Evolutionary conservation across 2,797 vertebrate species (phyloP).

Genomic region (Manis crassicaudata): DNA sequence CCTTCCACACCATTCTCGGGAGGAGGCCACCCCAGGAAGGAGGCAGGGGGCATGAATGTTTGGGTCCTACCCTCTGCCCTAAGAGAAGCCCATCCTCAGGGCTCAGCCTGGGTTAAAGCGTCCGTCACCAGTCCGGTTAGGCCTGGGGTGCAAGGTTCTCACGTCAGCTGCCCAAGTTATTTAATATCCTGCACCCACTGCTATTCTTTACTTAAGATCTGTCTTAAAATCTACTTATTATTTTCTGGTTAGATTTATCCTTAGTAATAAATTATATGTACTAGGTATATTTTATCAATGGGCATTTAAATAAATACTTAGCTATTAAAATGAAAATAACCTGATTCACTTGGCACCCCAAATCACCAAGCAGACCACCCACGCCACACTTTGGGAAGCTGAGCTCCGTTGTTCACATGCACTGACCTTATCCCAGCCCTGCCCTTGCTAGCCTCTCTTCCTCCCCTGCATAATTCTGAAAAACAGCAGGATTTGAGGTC

Average conservation of each 20-base stretch:
- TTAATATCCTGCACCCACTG: neutral
- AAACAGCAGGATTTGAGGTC: neutral
- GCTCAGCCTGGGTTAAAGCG: neutral
- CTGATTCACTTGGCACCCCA: neutral
- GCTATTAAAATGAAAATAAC: neutral
- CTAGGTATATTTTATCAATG: neutral
- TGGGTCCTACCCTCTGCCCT: neutral
- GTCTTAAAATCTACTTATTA: neutral
- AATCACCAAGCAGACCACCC: neutral
- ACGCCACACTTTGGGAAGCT: neutral
- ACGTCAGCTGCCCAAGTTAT: neutral
- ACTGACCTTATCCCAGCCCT: neutral
- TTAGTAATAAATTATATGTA: neutral
- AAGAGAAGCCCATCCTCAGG: neutral
- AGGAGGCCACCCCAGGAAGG: neutral
- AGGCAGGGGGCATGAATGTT: neutral
- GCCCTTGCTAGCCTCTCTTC: neutral
- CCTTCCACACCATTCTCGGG: neutral
- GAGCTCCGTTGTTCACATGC: neutral
- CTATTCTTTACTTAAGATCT: neutral
- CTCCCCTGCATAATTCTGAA: neutral
- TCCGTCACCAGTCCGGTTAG: neutral
- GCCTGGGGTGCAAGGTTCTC: neutral
- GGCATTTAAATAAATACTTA: constrained; percentile 6
- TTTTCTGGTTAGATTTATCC: neutral